Percentiles rank a stretch among this genome's conserved stretches.
phyloP scores from a whole-genome alignment of 92 coral and sea anemone species.

The Epizoanthus scotinus region DNA sequence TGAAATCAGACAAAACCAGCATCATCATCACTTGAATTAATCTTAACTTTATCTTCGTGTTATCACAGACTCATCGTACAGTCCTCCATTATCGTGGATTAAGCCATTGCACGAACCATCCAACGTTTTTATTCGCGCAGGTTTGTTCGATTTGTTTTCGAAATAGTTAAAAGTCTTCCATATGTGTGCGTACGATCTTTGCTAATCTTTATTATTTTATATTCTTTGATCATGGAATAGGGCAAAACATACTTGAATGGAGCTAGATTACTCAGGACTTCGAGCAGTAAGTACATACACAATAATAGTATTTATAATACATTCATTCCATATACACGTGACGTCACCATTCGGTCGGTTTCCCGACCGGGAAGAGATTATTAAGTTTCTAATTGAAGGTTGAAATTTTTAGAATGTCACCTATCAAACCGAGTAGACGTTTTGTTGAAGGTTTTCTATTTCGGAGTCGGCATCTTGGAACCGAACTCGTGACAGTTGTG shows the following conservation, averaged over 20 bases:
- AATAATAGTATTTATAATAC: too few species aligned
- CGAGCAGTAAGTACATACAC: constrained; percentile 26
- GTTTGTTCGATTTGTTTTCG: background rate
- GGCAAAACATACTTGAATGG: background rate
- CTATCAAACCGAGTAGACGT: too few species aligned
- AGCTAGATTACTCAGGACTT: constrained; percentile 22
- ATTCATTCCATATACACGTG: too few species aligned
- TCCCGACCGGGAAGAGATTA: background rate
- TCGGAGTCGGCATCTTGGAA: too few species aligned
- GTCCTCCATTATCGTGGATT: constrained; percentile 7
- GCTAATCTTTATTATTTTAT: background rate
- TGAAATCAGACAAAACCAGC: background rate
- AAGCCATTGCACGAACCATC: background rate
- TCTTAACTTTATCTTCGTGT: background rate
- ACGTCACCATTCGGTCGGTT: background rate
- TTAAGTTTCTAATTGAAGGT: background rate
- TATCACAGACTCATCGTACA: constrained; percentile 2
- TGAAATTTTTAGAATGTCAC: too few species aligned
- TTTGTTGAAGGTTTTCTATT: too few species aligned
- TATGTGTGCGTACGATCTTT: background rate
- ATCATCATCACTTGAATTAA: background rate
- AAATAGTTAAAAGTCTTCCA: background rate
- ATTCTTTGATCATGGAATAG: background rate
- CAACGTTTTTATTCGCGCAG: background rate
- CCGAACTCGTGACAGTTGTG: too few species aligned